phyloP scores from a whole-genome alignment of 2,113 vertebrate species.

The Edolisoma coerulescens region DNA sequence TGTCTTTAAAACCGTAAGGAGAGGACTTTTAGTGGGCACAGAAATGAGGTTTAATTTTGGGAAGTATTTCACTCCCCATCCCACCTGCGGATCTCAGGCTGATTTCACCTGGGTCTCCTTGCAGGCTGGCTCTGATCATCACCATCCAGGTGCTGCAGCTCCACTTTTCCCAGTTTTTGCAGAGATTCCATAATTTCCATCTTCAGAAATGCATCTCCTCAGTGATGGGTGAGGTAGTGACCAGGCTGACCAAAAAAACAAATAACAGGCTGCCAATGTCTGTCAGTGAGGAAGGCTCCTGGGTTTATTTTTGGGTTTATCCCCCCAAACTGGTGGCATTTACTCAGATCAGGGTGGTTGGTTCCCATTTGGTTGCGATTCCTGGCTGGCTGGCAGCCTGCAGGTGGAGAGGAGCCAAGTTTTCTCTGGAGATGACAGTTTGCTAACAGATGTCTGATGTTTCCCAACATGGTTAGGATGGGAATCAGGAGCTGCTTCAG shows the following conservation, averaged over 20 bases:
- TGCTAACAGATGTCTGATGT: slow-evolving; percentile 58
- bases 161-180: not conserved
- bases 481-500: not conserved
- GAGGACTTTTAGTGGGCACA: not conserved
- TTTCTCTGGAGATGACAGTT: slow-evolving; percentile 19
- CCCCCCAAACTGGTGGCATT: not conserved
- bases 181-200: not conserved
- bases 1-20: not conserved
- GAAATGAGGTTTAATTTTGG: not conserved
- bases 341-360: not conserved
- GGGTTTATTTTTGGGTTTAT: not conserved
- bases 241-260: not conserved
- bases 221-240: accelerated
- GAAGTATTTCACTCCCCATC: not conserved
- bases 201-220: not conserved
- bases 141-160: not conserved
- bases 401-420: slow-evolving; percentile 26
- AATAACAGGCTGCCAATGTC: not conserved
- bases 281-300: not conserved
- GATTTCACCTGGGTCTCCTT: not conserved
- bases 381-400: not conserved
- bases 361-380: slow-evolving; percentile 10
- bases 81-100: not conserved
- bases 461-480: slow-evolving; percentile 18
- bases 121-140: not conserved